A percentile compares a stretch with the other conserved stretches of the same genome.
Conservation (phyloP, 2,797 vertebrate species). For the Tragopan temminckii region DNA sequence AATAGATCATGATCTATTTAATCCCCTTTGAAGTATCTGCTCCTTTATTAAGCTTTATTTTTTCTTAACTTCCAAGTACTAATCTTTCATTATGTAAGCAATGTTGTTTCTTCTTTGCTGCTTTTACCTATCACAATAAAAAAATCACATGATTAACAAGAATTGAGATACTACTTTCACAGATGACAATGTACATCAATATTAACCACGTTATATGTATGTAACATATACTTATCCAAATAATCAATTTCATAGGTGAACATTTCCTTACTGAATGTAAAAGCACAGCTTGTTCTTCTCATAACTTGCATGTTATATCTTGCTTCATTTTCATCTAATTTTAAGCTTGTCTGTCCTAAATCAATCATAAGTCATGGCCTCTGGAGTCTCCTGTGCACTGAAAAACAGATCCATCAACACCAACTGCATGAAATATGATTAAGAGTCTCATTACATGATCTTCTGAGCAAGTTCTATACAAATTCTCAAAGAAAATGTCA, state of each 20-base stretch:
- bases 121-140: neutral
- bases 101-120: neutral
- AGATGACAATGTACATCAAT: neutral
- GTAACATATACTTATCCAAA: neutral
- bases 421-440: constrained; percentile 34
- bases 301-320: neutral
- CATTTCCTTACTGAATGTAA: neutral
- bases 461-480: constrained; percentile 34
- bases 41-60: neutral
- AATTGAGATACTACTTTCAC: neutral
- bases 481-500: constrained; percentile 58
- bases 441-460: constrained; percentile 40
- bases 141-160: neutral
- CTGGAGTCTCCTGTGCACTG: neutral
- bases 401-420: constrained; percentile 62
- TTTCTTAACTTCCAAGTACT: neutral
- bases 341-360: constrained; percentile 18
- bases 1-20: neutral
- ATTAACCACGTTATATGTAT: neutral
- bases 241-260: neutral
- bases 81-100: constrained; percentile 3
- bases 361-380: constrained; percentile 34
- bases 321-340: neutral
- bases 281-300: neutral
- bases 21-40: neutral